These are phyloP conservation scores for Gonioctena quinquepunctata DNA, from an alignment of 1,140 invertebrate species.

Conservation along the genomic window DNA sequence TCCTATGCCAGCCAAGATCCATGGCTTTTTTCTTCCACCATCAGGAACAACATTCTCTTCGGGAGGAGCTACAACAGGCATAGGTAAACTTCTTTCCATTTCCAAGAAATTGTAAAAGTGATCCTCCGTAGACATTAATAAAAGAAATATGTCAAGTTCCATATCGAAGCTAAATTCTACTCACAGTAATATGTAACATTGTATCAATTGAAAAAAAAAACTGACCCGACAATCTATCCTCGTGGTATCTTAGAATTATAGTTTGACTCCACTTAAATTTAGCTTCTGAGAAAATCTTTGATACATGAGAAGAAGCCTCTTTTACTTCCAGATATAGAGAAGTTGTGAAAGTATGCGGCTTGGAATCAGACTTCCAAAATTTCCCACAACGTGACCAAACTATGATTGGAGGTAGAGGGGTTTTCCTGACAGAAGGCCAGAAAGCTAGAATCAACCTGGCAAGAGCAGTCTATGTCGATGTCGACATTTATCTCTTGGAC, in stretches of 20 bases:
- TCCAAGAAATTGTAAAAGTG: background rate
- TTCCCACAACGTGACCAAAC: constrained; percentile 71
- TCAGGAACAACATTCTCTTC: constrained; percentile 81
- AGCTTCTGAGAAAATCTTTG: background rate
- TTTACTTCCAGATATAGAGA: constrained; percentile 57
- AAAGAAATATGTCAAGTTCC: background rate
- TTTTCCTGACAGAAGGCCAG: constrained; percentile 74
- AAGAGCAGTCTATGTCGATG: constrained; percentile 67
- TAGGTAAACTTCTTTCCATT: no score
- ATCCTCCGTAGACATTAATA: background rate
- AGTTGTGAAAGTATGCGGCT: constrained; percentile 67
- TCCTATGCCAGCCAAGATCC: constrained; percentile 78
- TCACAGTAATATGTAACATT: background rate
- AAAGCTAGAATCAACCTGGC: constrained; percentile 68
- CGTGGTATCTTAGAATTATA: no score
- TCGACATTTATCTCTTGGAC: constrained; percentile 82
- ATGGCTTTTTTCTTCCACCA: constrained; percentile 72
- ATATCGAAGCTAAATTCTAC: background rate
- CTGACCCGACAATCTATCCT: no score
- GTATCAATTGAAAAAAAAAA: background rate
- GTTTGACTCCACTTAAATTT: no score
- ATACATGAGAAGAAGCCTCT: background rate
- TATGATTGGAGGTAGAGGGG: constrained; percentile 77
- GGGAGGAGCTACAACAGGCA: constrained; percentile 66
- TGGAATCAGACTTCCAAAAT: constrained; percentile 69